Conservation (phyloP, 2,888 invertebrate genomes). For the Thereva unica region DNA sequence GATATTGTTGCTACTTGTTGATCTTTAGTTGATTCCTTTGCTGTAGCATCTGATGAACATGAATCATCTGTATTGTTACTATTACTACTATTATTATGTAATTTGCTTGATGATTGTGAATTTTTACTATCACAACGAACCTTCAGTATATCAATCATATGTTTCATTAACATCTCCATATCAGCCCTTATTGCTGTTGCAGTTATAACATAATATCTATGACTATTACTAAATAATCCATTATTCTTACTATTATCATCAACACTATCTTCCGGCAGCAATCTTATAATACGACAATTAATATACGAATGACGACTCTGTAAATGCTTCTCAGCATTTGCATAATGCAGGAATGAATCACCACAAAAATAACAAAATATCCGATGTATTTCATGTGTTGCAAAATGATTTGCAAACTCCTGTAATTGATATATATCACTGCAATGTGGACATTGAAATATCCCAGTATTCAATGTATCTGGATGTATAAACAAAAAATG, state of each 20-base stretch:
- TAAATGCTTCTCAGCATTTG: conserved; percentile 4
- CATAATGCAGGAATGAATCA: background rate
- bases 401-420: background rate
- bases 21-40: too few relatives aligned
- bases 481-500: conserved; percentile 7
- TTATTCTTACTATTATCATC: background rate
- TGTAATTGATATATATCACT: background rate
- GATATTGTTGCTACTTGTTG: background rate
- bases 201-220: background rate
- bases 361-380: conserved; percentile 30
- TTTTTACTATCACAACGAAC: too few relatives aligned
- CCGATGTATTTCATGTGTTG: background rate
- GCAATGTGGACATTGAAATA: conserved; percentile 14
- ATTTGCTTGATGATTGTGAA: too few relatives aligned
- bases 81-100: too few relatives aligned
- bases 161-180: background rate
- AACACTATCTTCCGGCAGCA: background rate
- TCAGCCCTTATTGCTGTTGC: background rate
- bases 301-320: background rate
- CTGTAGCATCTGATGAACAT: too few relatives aligned
- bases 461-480: background rate
- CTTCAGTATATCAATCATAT: conserved; percentile 13
- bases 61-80: too few relatives aligned
- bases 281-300: background rate
- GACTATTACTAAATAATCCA: background rate